Percentiles rank a stretch among this genome's conserved stretches.
phyloP scores from a whole-genome alignment of 2,113 vertebrate genomes.

The Mormyrus iriodes region DNA sequence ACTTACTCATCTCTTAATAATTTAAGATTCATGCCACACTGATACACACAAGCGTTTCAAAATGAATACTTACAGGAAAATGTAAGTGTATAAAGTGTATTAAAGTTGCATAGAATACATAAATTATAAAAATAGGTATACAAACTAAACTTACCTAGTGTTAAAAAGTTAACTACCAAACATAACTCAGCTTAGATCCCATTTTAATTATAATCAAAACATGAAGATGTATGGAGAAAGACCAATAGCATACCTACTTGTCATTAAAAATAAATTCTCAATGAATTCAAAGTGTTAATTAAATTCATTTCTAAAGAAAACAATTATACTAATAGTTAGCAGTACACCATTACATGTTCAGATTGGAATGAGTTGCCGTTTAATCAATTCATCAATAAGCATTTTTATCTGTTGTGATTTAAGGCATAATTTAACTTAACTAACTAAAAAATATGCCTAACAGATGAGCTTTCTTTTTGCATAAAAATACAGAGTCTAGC shows the following conservation, averaged over 20 bases:
- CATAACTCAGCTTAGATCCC: not conserved
- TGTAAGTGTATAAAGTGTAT: not conserved
- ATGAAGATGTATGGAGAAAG: not conserved
- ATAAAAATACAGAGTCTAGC: too few relatives aligned
- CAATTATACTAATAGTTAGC: not conserved
- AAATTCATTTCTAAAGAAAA: not conserved
- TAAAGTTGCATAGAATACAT: not conserved
- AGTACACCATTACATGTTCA: not conserved
- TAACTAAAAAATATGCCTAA: not conserved
- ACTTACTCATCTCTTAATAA: not conserved
- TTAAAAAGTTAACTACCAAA: not conserved
- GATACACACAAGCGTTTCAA: not conserved
- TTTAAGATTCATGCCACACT: not conserved
- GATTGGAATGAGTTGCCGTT: not conserved
- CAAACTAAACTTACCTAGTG: not conserved
- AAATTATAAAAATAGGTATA: not conserved
- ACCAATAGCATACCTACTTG: not conserved
- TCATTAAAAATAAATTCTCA: not conserved
- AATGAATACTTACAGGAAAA: not conserved
- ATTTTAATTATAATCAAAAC: not conserved
- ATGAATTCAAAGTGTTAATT: not conserved
- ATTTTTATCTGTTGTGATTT: not conserved
- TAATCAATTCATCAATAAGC: not conserved
- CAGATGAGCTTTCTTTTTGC: not conserved
- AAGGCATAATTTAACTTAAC: not conserved